Base-by-base conservation (phyloP, 2,888 invertebrate species). In the Ctenicera cuprea region DNA sequence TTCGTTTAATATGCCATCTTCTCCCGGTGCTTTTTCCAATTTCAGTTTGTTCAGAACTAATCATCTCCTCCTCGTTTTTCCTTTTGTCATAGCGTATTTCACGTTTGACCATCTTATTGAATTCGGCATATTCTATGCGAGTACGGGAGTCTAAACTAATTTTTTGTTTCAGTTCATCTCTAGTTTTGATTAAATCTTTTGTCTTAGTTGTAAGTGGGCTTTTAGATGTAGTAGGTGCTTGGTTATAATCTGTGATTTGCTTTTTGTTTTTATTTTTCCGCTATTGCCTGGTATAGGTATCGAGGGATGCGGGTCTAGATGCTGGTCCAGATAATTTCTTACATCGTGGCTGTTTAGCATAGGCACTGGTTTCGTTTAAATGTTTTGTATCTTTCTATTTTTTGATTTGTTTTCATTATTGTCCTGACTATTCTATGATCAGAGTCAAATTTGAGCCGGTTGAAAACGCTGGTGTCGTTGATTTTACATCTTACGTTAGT, bases 61-160 rank as follows among this genome's bases (percentile, higher is more conserved):
- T 45, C n/a, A 45, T 45, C 43, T 16, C 43, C 1, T 45, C 43
- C 7, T 16, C 43, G n/a, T 2, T 4, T 16, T 45, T 45, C 3
- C 43, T 45, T 45, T 45, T 45, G 7, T 45, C 16, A 3, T 45
- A 12, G 43, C 7, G 43, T 12, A 45, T 16, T 45, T 14, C 43
- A 4, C 43, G n/a, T 45, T 45, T 45, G 43, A 45, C 43, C 43
- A 45, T n/a, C n/a, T 45, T 45, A 16, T 45, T 45, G 43, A 45
- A 16, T 16, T 45, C 14, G 2, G 16, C 8, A 45, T 45, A 45
- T 45, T 45, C 43, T 5, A 45, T 45, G 43, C 8, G n/a, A 45
- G 3, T 45, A 16, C 16, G 16, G n/a, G 43, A 16, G n/a, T n/a
- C 43, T 45, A 45, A n/a, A 8, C n/a, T 8, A n/a, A 45, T 45